Percentiles rank a stretch among this genome's conserved stretches.
Conservation (phyloP, 1,140 invertebrate species). For the Tachypleus tridentatus region DNA sequence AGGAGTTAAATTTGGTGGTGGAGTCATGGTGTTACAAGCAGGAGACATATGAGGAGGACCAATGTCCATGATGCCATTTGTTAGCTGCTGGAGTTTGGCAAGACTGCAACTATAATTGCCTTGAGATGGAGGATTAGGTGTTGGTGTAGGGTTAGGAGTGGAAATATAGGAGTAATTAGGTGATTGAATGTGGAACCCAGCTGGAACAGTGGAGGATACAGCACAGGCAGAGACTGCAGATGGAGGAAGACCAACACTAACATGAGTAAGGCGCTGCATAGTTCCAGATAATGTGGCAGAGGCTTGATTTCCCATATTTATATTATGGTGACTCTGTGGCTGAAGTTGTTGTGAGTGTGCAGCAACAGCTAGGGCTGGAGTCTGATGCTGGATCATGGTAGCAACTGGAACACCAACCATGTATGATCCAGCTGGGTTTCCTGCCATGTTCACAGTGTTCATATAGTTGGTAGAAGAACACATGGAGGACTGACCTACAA, state of each 20-base stretch:
- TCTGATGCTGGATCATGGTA: constrained; percentile 46
- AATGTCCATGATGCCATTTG: constrained; percentile 59
- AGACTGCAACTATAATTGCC: constrained; percentile 50
- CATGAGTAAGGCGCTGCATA: constrained; percentile 32
- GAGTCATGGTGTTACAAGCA: constrained; percentile 50
- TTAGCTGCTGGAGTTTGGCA: constrained; percentile 70
- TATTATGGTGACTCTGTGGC: constrained; percentile 10
- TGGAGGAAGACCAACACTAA: constrained; percentile 29
- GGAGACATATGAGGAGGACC: constrained; percentile 41
- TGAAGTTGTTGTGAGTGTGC: constrained; percentile 21
- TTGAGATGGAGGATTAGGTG: constrained; percentile 18
- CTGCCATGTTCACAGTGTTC: constrained; percentile 27
- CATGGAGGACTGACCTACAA: constrained; percentile 17
- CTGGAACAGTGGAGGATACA: constrained; percentile 40
- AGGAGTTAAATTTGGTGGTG: constrained; percentile 38
- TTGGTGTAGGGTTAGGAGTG: constrained; percentile 17
- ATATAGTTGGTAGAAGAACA: constrained; percentile 34
- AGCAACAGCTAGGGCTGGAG: constrained; percentile 24
- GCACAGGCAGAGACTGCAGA: constrained; percentile 37
- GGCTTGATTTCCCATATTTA: constrained; percentile 13
- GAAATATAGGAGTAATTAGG: constrained; percentile 23
- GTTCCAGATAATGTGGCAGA: constrained; percentile 18
- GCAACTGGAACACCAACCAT: constrained; percentile 37
- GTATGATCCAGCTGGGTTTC: constrained; percentile 15
- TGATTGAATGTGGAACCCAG: constrained; percentile 49